Base-by-base conservation (phyloP, 1,140 invertebrate genomes). In the Onthophagus taurus region DNA sequence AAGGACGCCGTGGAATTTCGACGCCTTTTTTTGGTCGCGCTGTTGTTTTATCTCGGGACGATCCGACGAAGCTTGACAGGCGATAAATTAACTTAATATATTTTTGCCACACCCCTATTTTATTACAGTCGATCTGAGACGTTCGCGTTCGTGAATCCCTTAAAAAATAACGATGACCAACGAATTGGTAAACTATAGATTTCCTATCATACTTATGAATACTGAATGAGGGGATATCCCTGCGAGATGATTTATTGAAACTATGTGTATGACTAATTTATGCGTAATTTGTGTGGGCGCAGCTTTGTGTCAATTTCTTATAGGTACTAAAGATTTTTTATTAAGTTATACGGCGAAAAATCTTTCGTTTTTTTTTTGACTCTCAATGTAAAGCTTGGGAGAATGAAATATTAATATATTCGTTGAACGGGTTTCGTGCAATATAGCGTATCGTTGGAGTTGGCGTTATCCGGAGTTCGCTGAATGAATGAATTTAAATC, bases 191-290 rank as follows among this genome's bases (percentile, higher is more conserved):
- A 24, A 18, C 23, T 36, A 24, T 49, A 49, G 47, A 49, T 49
- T 43, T 49, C 31, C 19, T 49, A 45, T 49, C 43, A 49, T 37
- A 42, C 45, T 35, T 41, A 49, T 49, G 47, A 49, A 49, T 49
- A 49, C 24, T 20, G 33, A 49, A 49, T 49, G 47, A 49, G 47
- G 43, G 45, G 47, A 49, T 45, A 39, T 48, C 42, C 34, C 21
- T 44, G 31, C 21, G 42, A 44, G 47, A n/a, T n/a, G n/a, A 48
- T 48, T 48, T 48, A 48, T 45, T 31, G 44, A 37, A 33, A 31
- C 21, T 30, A 39, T 31, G 44, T 45, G 19, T 45, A 38, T 45
- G 31, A 26, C 44, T 45, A 45, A 45, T 45, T 45, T 45, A 45
- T 45, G 26, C 43, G 7, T 6, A 31, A 38, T 41, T 41, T 29